phyloP scores from a whole-genome alignment of 1,140 invertebrate species.

The Prorops nasuta region DNA sequence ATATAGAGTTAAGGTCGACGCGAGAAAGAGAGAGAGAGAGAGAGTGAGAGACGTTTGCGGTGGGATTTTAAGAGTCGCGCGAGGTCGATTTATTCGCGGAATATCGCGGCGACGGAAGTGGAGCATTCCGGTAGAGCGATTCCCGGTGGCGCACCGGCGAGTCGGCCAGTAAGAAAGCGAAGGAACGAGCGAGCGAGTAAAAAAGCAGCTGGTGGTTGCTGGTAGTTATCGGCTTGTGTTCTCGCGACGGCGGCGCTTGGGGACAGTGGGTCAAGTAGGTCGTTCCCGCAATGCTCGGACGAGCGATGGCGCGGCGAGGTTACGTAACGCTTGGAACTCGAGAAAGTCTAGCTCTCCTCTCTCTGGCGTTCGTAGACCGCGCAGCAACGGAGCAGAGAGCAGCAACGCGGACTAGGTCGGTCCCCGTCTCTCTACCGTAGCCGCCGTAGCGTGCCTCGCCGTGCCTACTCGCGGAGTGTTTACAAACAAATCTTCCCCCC shows the following conservation, averaged over 20 bases:
- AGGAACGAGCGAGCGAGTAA: no score
- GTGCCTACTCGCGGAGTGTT: slow-evolving; percentile 32
- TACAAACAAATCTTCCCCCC: slow-evolving; percentile 46
- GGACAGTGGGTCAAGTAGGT: slow-evolving; percentile 43
- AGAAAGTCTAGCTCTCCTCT: no score
- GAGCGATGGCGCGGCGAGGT: slow-evolving; percentile 19
- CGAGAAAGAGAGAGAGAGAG: no score
- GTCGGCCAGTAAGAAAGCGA: no score
- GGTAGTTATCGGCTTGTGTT: neutral
- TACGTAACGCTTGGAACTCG: no score
- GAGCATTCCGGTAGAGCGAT: neutral
- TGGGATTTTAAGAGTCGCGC: no score
- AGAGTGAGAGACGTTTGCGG: no score
- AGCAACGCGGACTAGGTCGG: no score
- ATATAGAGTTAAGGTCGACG: no score
- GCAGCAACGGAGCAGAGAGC: no score
- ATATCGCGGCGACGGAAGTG: neutral
- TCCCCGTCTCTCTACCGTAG: slow-evolving; percentile 20
- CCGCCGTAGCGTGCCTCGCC: neutral
- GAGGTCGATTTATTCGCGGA: neutral
- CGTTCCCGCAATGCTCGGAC: slow-evolving; percentile 38
- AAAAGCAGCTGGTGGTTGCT: neutral
- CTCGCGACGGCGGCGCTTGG: slow-evolving; percentile 21
- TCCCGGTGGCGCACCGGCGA: no score
- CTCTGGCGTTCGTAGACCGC: no score